phyloP scores from a whole-genome alignment of 2,797 vertebrate species.

The Enteromius mattozi region DNA sequence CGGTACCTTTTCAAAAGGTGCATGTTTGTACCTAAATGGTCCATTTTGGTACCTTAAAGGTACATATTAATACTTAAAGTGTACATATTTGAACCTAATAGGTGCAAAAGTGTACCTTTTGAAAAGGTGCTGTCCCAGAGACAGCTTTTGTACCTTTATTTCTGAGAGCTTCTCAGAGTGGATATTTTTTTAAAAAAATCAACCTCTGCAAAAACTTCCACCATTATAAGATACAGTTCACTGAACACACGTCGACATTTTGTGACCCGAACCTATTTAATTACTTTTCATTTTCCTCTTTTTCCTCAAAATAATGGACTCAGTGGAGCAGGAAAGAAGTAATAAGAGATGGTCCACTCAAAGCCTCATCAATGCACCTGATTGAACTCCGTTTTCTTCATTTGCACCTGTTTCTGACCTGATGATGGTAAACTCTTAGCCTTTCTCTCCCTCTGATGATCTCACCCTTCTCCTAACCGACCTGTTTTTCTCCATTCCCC shows the following conservation, averaged over 20 bases:
- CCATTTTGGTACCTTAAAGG: no score
- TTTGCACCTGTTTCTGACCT: neutral
- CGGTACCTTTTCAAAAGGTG: no score
- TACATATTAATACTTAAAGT: no score
- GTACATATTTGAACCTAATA: no score
- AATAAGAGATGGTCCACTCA: constrained; percentile 20
- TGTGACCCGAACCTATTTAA: neutral
- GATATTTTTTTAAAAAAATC: neutral
- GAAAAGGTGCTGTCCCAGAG: no score
- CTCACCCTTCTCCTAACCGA: neutral
- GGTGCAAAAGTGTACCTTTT: no score
- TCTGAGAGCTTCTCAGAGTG: neutral
- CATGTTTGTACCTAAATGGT: no score
- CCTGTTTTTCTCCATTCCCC: neutral
- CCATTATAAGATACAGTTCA: constrained; percentile 10
- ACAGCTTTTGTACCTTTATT: no score
- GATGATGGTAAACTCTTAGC: neutral
- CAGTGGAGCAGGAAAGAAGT: neutral
- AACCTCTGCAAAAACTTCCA: neutral
- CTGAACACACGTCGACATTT: neutral
- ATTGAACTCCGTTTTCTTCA: constrained; percentile 19
- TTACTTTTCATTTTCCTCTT: neutral
- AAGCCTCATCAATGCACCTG: constrained; percentile 20
- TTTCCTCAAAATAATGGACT: neutral
- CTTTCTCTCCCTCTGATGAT: neutral